Percentiles rank a stretch among this genome's conserved stretches.
Evolutionary conservation across 2,888 invertebrate genomes (phyloP).

Genomic region (Folsomia candida): DNA sequence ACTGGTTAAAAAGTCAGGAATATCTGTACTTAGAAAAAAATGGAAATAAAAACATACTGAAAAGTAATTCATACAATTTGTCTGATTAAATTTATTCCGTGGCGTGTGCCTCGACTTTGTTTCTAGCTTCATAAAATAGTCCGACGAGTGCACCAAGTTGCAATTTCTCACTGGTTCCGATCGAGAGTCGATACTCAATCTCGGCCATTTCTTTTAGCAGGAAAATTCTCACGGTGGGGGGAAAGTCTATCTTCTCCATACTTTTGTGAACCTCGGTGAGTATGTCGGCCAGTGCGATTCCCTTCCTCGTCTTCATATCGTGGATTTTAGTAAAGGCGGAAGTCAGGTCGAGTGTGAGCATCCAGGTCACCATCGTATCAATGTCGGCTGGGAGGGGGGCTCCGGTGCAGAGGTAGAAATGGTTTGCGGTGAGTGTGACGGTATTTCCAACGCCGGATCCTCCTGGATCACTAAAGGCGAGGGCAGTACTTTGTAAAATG

Average conservation of each 20-base stretch:
- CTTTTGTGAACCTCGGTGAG: slow-evolving; percentile 84
- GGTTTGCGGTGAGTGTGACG: slow-evolving; percentile 80
- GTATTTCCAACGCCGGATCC: slow-evolving; percentile 35
- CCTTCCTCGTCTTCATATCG: slow-evolving; percentile 76
- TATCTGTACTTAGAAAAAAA: neutral
- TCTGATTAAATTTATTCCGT: slow-evolving; percentile 16
- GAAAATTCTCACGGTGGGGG: slow-evolving; percentile 71
- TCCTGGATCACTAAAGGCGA: slow-evolving; percentile 66
- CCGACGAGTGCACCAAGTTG: slow-evolving; percentile 85
- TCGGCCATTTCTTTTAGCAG: slow-evolving; percentile 84
- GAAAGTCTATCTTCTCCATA: slow-evolving; percentile 84
- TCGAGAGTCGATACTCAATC: slow-evolving; percentile 79
- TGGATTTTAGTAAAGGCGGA: slow-evolving; percentile 74
- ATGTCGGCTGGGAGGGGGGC: slow-evolving; percentile 90
- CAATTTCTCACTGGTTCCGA: slow-evolving; percentile 84
- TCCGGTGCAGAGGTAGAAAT: slow-evolving; percentile 93
- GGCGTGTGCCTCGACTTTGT: slow-evolving; percentile 52
- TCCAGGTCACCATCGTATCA: slow-evolving; percentile 79
- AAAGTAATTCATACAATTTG: neutral
- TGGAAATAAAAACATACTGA: neutral
- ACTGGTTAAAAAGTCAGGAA: neutral
- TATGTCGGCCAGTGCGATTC: slow-evolving; percentile 89
- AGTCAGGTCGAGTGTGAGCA: slow-evolving; percentile 74
- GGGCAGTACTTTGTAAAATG: slow-evolving; percentile 91
- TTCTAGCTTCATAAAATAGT: slow-evolving; percentile 76